These are phyloP conservation scores for Ditula angustiorana DNA, from an alignment of 2,888 invertebrate genomes.

Conservation along the genomic window DNA sequence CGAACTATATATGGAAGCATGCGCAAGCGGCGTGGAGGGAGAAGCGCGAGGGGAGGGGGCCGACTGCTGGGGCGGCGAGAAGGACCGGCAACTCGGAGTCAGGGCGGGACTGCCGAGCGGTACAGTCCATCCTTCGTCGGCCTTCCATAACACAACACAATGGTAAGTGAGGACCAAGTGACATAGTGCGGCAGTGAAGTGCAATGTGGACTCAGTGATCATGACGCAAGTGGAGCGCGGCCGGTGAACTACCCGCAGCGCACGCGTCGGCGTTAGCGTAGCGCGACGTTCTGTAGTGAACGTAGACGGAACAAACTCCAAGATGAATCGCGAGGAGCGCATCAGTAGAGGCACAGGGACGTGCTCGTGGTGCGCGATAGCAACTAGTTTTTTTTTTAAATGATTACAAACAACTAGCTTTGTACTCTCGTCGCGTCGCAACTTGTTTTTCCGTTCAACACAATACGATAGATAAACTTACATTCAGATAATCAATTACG, in stretches of 20 bases:
- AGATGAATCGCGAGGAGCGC: background rate
- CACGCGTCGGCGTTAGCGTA: background rate
- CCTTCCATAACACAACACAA: slow-evolving; percentile 78
- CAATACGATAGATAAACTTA: too few species aligned
- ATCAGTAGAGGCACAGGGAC: slow-evolving; percentile 3
- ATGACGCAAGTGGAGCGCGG: slow-evolving; percentile 28
- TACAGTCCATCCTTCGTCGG: slow-evolving; percentile 82
- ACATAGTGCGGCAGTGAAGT: slow-evolving; percentile 52
- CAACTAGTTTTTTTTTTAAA: background rate
- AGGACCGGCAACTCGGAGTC: slow-evolving; percentile 75
- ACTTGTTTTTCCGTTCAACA: too few species aligned
- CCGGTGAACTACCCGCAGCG: background rate
- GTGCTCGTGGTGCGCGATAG: slow-evolving; percentile 6
- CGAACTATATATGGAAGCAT: slow-evolving; percentile 82
- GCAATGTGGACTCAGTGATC: slow-evolving; percentile 51
- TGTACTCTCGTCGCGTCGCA: too few species aligned
- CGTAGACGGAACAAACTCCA: background rate
- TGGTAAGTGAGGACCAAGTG: slow-evolving; percentile 71
- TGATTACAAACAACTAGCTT: too few species aligned
- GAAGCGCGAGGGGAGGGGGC: slow-evolving; percentile 55
- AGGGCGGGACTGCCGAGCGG: slow-evolving; percentile 83
- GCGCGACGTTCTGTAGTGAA: background rate
- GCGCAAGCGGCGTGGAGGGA: slow-evolving; percentile 49
- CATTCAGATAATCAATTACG: too few species aligned
- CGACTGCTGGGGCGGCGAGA: slow-evolving; percentile 61